Conservation (phyloP, 2,113 vertebrate species). For the Gallinago undulata region DNA sequence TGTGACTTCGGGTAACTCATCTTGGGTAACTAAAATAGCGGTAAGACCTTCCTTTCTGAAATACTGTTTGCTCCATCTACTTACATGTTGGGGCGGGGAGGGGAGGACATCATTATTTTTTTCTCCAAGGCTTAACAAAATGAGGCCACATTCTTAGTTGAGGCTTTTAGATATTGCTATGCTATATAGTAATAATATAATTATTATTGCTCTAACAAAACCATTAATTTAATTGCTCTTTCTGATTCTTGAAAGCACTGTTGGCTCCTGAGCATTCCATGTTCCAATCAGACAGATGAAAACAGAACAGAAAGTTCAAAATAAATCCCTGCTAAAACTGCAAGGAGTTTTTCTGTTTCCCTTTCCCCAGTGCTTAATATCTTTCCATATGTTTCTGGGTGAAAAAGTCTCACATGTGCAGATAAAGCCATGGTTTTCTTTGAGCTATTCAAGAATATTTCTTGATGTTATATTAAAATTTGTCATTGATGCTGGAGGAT, state of each 20-base stretch:
- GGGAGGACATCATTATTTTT: not conserved
- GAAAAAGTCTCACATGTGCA: not conserved
- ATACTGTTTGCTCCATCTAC: not conserved
- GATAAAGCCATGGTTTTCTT: not conserved
- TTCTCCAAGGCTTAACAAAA: not conserved
- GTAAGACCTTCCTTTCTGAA: not conserved
- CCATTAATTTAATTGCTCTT: conserved; percentile 1
- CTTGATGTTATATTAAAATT: not conserved
- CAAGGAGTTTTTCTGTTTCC: not conserved
- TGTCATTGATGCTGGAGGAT: not conserved
- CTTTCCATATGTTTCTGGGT: not conserved
- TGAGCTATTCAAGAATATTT: not conserved
- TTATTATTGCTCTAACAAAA: not conserved
- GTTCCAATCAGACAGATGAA: not conserved
- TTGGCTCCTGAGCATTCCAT: not conserved
- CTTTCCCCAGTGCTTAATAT: not conserved
- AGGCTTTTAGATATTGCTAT: not conserved
- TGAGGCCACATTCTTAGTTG: not conserved
- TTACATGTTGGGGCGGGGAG: not conserved
- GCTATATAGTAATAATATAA: not conserved
- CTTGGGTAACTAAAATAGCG: not conserved
- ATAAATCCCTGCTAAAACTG: not conserved
- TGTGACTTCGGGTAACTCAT: not conserved
- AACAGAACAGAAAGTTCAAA: not conserved
- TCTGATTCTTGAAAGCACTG: not conserved